Conservation (phyloP, 2,888 invertebrate species). For the Lasioglossum oenotherae region DNA sequence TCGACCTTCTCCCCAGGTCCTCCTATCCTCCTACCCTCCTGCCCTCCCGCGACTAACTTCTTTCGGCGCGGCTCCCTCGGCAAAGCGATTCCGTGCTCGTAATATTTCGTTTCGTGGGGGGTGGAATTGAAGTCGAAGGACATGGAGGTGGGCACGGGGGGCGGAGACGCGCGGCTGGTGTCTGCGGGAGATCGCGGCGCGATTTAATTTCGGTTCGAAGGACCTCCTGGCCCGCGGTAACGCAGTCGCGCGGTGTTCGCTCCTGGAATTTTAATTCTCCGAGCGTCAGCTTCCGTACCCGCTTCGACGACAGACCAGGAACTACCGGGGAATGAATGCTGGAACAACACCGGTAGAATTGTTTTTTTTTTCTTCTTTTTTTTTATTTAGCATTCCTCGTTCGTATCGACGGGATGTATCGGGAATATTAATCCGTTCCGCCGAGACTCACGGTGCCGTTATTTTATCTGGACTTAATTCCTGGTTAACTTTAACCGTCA, state of each 20-base stretch:
- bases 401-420: background rate
- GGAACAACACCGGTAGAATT: background rate
- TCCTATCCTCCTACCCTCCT: background rate
- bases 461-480: background rate
- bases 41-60: conserved; percentile 4
- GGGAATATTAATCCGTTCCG: conserved; percentile 4
- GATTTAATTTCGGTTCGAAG: conserved; percentile 61
- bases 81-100: conserved; percentile 37
- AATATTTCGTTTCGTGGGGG: conserved; percentile 11
- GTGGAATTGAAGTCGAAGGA: conserved; percentile 3
- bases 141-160: background rate
- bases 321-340: background rate
- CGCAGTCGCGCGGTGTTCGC: conserved; percentile 9
- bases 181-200: conserved; percentile 22
- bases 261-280: conserved; percentile 55
- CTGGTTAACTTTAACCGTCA: background rate
- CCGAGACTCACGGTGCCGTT: background rate
- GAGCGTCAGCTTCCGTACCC: background rate
- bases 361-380: background rate
- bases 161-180: background rate
- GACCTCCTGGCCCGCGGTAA: conserved; percentile 25
- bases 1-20: conserved; percentile 11
- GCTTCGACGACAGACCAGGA: conserved; percentile 1
- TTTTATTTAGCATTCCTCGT: background rate
- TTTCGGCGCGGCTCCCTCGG: background rate